Conservation (phyloP, 2,113 vertebrate genomes). For the Indicator indicator region DNA sequence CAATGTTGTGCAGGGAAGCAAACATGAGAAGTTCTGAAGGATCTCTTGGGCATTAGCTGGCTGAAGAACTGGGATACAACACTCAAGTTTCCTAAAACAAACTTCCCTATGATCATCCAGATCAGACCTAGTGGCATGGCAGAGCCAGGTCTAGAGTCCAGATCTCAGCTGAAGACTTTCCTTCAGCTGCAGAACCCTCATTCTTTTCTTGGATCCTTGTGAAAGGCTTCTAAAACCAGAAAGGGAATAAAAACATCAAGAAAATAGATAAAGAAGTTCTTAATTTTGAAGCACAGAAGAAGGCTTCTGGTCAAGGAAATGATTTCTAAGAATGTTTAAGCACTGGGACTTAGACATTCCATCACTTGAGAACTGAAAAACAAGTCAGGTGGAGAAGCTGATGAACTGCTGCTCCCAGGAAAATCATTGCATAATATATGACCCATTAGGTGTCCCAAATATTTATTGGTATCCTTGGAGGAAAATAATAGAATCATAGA, state of each 20-base stretch:
- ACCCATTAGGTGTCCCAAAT: rapidly evolving
- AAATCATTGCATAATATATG: neutral
- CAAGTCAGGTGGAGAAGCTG: too few relatives aligned
- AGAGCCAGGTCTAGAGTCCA: neutral
- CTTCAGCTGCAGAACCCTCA: neutral
- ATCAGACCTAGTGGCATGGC: neutral
- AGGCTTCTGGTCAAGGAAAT: neutral
- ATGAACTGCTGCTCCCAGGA: neutral
- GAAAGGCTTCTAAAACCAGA: neutral
- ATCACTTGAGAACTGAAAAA: neutral
- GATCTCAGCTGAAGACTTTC: neutral
- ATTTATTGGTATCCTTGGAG: neutral
- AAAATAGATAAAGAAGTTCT: neutral
- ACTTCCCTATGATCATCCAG: neutral
- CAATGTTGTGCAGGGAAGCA: neutral
- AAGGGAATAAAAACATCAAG: neutral
- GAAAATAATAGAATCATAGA: neutral
- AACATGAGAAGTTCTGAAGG: neutral
- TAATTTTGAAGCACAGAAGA: neutral
- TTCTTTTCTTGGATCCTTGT: neutral
- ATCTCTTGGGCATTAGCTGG: neutral
- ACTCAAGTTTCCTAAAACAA: too few relatives aligned
- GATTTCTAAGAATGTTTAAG: neutral
- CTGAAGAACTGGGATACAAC: neutral
- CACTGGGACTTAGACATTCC: neutral